These are phyloP conservation scores for Sipha maydis DNA, from an alignment of 2,888 invertebrate species.

Conservation along the genomic window DNA sequence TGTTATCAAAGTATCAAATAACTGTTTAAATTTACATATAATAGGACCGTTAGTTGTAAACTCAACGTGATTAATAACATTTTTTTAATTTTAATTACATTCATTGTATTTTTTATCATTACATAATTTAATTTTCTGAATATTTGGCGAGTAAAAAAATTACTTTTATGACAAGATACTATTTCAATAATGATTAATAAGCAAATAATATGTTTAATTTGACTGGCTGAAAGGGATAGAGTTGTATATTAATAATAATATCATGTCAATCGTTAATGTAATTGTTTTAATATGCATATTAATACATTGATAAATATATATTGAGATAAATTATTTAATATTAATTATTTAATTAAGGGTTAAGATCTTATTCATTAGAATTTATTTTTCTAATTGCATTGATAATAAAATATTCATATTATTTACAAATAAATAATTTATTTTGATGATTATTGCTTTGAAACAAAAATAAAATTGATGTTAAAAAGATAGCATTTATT, in stretches of 20 bases:
- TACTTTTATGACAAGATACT: background rate
- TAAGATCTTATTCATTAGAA: no score
- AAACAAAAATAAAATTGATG: no score
- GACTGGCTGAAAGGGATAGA: background rate
- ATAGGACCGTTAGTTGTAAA: conserved; percentile 24
- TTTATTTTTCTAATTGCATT: no score
- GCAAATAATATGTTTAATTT: background rate
- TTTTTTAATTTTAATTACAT: background rate
- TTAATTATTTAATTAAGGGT: no score
- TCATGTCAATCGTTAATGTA: background rate
- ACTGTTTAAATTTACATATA: conserved; percentile 22
- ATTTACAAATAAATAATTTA: no score
- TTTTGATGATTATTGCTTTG: no score
- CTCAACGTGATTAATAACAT: background rate
- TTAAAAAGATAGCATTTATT: no score
- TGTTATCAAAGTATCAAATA: conserved; percentile 35
- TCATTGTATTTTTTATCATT: conserved; percentile 5
- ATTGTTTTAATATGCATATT: no score
- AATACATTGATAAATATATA: no score
- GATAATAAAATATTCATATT: no score
- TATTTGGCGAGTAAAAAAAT: background rate
- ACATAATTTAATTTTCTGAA: background rate
- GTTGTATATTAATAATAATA: background rate
- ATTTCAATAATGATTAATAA: conserved; percentile 15
- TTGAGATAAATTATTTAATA: no score